Base-by-base conservation (phyloP, 2,113 vertebrate species). In the Lepisosteus osseus region DNA sequence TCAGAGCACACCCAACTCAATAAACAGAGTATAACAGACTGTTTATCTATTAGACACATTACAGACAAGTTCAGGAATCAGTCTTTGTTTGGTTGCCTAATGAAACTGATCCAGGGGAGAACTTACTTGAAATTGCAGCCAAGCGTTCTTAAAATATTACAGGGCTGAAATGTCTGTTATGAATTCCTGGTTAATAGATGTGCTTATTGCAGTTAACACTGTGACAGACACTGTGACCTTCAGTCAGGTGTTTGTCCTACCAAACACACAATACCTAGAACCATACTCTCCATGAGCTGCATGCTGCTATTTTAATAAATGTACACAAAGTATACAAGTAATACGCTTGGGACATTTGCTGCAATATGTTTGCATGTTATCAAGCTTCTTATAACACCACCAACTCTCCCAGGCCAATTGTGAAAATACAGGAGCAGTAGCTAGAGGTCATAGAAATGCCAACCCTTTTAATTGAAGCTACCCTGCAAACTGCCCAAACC, bases 21-120 rank as follows among this genome's bases (percentile, higher is more conserved):
- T 86, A 85, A 88, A 90, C 87, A 84, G 82, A 69, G 69, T 41
- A 15, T 61, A 67, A 59, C 68, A 69, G 51, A 62, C 74, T 81
- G 84, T 89, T 89, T 83, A 87, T 84, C 78, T n/a, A 74, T 69
- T 67, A 70, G 77, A 61, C 76, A 85, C 81, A 81, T 84, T 62
- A 75, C 8, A 78, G 72, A 79, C 80, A 81, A 77, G 72, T 51
- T 29, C 66, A 81, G 70, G 72, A 69, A 62, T 4, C 72, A 67
- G 61, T 68, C 70, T 61, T 5, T 4, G 3, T 62, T 61, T 65
- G 68, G 65, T 68, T 78, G 80, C 70, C 67, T 77, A 83, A 72
- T 75, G 76, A 83, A 83, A 40, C 40, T 41, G 7, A 65, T 14
- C 47, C 17, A 6, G 51, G 6, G 6, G 14, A 17, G 13, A 68